Evolutionary conservation across 2,113 vertebrate species (phyloP).

Genomic region (Alectura lathami): DNA sequence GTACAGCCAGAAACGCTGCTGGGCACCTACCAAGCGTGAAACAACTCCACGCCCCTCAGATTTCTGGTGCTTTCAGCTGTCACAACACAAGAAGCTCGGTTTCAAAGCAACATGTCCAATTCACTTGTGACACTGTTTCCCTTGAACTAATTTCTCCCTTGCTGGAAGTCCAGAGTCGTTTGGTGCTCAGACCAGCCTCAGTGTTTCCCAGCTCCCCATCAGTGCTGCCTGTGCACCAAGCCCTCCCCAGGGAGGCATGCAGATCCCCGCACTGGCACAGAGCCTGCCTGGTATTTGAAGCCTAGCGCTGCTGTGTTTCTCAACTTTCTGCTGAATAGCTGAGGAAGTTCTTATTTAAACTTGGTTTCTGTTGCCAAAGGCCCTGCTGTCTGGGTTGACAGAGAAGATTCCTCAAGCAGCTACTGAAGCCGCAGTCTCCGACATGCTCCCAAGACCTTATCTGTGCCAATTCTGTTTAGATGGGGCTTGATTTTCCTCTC

Average conservation of each 20-base stretch:
- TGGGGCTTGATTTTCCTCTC: conserved; percentile 45
- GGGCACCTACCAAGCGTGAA: background rate
- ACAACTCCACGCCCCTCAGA: background rate
- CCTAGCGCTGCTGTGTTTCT: background rate
- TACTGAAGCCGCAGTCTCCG: conserved; percentile 27
- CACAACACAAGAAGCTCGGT: background rate
- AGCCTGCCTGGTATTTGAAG: background rate
- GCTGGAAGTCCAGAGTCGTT: background rate
- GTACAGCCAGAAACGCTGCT: background rate
- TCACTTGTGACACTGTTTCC: background rate
- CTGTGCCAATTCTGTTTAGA: conserved; percentile 43
- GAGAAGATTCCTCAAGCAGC: conserved; percentile 27
- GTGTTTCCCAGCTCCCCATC: background rate
- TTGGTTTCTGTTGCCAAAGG: background rate
- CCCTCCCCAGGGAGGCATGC: background rate
- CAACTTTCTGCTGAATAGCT: background rate
- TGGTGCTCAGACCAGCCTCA: background rate
- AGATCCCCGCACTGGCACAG: fast-evolving
- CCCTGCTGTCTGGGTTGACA: background rate
- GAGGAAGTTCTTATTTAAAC: conserved; percentile 21
- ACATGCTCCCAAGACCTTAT: conserved; percentile 27
- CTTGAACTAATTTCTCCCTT: background rate
- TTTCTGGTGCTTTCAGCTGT: background rate
- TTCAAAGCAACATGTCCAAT: background rate
- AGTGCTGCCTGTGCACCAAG: background rate